Percentiles rank a stretch among this genome's conserved stretches.
Conservation (phyloP, 2,113 vertebrate genomes). For the Nothocercus julius region DNA sequence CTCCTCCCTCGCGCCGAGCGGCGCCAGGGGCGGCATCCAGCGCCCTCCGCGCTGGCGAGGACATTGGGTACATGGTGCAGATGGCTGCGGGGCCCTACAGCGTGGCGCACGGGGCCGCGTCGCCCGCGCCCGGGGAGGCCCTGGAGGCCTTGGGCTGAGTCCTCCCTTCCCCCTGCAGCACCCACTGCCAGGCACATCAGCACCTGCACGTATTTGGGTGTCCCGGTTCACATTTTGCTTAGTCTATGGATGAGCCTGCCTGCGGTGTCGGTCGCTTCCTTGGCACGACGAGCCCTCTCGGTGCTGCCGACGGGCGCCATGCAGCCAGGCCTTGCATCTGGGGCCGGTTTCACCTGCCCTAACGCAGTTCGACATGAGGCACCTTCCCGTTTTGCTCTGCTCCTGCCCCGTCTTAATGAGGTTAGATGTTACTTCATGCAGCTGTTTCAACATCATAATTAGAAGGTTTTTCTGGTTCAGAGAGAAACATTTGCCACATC, state of each 20-base stretch:
- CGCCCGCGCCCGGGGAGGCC: not conserved
- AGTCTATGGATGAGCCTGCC: not conserved
- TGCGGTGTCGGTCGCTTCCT: not conserved
- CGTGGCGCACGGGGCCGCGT: not conserved
- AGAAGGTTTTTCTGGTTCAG: not conserved
- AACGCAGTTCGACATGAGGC: not conserved
- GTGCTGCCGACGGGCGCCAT: rapidly evolving
- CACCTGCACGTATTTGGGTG: not conserved
- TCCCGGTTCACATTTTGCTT: not conserved
- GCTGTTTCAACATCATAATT: not conserved
- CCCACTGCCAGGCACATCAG: not conserved
- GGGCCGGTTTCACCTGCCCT: not conserved
- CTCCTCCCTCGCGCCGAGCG: not conserved
- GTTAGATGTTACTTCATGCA: not conserved
- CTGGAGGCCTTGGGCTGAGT: not conserved
- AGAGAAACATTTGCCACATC: not conserved
- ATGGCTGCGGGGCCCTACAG: not conserved
- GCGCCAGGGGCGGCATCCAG: not conserved
- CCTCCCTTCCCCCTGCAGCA: not conserved
- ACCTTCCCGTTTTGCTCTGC: not conserved
- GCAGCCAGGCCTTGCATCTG: not conserved
- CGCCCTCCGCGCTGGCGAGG: not conserved
- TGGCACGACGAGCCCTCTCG: not conserved
- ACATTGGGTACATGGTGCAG: not conserved
- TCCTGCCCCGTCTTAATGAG: not conserved